These are phyloP conservation scores for Sebastes itinus DNA, from an alignment of 2,797 vertebrate species.

Conservation along the genomic window DNA sequence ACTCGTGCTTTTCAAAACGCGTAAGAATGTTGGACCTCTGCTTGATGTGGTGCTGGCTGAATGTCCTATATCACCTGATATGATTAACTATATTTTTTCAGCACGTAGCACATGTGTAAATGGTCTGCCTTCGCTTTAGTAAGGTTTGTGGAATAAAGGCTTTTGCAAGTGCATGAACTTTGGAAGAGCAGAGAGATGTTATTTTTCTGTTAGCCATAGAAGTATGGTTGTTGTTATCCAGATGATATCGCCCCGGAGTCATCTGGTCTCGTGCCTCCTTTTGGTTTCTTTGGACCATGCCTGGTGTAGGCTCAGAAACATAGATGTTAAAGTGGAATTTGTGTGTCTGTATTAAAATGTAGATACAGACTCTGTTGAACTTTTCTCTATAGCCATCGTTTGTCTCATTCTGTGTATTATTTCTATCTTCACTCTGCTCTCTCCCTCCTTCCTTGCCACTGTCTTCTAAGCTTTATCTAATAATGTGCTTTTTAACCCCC, in stretches of 20 bases:
- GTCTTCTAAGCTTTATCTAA: background rate
- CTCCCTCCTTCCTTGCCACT: background rate
- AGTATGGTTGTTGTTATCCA: constrained; percentile 31
- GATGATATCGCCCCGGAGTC: constrained; percentile 10
- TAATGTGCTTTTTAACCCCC: background rate
- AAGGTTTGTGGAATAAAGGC: constrained; percentile 27
- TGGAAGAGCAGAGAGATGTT: constrained; percentile 17
- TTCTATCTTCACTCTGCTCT: background rate
- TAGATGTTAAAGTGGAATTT: constrained; percentile 10
- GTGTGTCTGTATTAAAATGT: background rate
- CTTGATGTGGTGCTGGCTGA: constrained; percentile 60
- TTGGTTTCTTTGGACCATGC: constrained; percentile 19
- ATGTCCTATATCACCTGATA: constrained; percentile 48
- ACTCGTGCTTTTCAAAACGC: constrained; percentile 42
- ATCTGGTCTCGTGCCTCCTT: constrained; percentile 9
- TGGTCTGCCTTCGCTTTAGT: constrained; percentile 22
- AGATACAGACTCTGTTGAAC: background rate
- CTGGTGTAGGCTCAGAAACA: background rate
- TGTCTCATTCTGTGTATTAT: background rate
- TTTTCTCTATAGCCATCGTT: background rate
- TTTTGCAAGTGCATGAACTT: constrained; percentile 41
- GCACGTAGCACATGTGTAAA: constrained; percentile 24
- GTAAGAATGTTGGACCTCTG: constrained; percentile 44
- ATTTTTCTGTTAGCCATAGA: constrained; percentile 22
- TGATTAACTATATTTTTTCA: constrained; percentile 37